Evolutionary conservation across 37 sponge, comb jelly and placozoan species (phyloP), one percentile per base, ranked within the genome.

Genomic region (Beroe forskalii): DNA sequence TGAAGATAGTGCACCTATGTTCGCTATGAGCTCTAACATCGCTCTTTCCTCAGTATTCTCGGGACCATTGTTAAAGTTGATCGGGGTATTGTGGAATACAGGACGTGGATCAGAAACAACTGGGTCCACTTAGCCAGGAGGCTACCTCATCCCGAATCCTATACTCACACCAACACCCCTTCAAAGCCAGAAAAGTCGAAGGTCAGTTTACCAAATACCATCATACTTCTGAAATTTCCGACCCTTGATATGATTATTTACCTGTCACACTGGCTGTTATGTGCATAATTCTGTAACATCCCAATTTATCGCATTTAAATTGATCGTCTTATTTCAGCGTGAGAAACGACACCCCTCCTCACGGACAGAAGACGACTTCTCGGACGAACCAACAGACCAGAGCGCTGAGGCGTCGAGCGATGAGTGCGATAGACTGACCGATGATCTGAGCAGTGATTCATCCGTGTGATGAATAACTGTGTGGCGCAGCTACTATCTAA

Each of bases 371-470:
- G 75, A 37, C 39, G 75, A 72, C 4, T 37, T 72, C 14, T 72
- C 75, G 3, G 75, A 72, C 22, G 30, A 19, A 12, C 37, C 75
- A 3, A 72, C 75, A 8, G 75, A 72, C 39, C 75, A 72, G 20
- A 72, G 75, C 20, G 75, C 75, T 4, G 75, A 72, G 75, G 75
- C 75, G 28, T 72, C 75, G 19, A 38, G 40, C 30, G 75, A 72
- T 3, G 75, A 72, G 8, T 32, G 9, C 9, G 75, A 72, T 37
- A 32, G 75, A 72, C 75, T 72, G 9, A 72, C 75, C 30, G 75
- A 72, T 20, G 75, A 72, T 38, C 75, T 72, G 23, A 72, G 40
- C 22, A 35, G 39, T 20, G 75, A 72, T 72, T 72, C 75, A 35
- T 72, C 75, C 36, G 75, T 72, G 37, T 72, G 75, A 72, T 72